Evolutionary conservation across 2,888 invertebrate species (phyloP), one percentile per base, ranked within the genome.

Genomic region (Cosmia pyralina): DNA sequence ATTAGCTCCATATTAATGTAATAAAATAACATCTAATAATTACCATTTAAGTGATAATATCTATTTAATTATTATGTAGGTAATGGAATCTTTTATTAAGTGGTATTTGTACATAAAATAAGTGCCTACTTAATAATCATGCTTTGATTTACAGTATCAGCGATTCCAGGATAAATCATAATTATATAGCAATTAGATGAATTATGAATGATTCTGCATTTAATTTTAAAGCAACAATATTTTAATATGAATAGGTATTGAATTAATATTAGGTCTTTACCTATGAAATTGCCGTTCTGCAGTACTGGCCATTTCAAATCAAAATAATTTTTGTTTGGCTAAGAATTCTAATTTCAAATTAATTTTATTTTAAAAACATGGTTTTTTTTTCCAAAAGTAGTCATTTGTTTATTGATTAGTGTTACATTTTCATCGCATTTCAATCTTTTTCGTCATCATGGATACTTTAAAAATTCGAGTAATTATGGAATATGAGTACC

Each of bases 81-180:
- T 46, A 60, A 52, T 52, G 50, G 63, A 66, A 63, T 66, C 34
- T 50, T 58, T 10, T 69, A 53, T 57, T 58, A 44, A 44, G 62
- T 69, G 22, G 48, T 58, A 34, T 59, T 38, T 13, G 22, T 63
- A 53, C 55, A 17, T 55, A 41, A 38, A 8, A 63, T 38, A 15
- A 46, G 38, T 58, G 2, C 34, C 0, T 53, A 38, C 22, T 55
- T 17, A 34, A 22, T 70, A 52, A 65, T 63, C 6, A 28, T 48
- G 50, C 44, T 11, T 19, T 67, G n/a, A 77, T 76, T 55, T 38
- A 80, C 22, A 1, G n/a, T 63, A 28, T 41, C 52, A 46, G 5
- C 58, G 52, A 59, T 59, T 34, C 58, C 46, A 53, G 46, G 46
- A 71, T 72, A 2, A n/a, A 28, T 28, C 28, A 28, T 28, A 3